Evolutionary conservation across 2,113 vertebrate species (phyloP).

Genomic region (Mungos mungo): DNA sequence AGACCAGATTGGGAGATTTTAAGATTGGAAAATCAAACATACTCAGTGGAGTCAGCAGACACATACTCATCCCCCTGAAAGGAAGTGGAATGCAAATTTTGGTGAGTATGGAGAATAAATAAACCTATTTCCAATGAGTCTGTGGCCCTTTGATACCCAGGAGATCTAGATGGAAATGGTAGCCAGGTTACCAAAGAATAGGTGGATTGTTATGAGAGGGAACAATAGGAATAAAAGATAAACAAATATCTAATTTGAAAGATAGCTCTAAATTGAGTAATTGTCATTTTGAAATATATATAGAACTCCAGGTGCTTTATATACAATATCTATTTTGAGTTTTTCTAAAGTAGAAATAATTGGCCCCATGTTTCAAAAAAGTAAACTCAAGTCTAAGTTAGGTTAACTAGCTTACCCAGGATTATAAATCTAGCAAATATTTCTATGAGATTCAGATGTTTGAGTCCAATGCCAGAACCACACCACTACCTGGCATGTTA

Average conservation of each 20-base stretch:
- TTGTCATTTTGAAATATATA: not conserved
- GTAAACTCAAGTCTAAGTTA: not conserved
- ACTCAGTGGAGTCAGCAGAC: not conserved
- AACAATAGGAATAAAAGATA: not conserved
- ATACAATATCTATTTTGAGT: not conserved
- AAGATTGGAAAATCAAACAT: constrained; percentile 15
- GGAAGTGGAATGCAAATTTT: not conserved
- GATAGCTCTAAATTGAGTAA: not conserved
- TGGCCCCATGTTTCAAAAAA: not conserved
- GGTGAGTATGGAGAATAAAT: not conserved
- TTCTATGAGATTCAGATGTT: not conserved
- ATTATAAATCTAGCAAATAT: not conserved
- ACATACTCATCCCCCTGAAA: not conserved
- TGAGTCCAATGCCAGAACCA: not conserved
- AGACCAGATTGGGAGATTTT: not conserved
- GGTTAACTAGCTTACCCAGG: not conserved
- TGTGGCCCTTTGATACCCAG: not conserved
- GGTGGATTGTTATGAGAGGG: not conserved
- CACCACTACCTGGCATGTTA: not conserved
- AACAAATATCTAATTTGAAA: not conserved
- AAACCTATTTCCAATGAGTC: not conserved
- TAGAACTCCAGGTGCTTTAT: not conserved
- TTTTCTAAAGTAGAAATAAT: not conserved
- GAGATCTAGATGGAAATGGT: not conserved
- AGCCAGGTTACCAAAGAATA: not conserved